Evolutionary conservation across 2,113 vertebrate species (phyloP), one percentile per base, ranked within the genome.

Genomic region (Nerophis ophidion): DNA sequence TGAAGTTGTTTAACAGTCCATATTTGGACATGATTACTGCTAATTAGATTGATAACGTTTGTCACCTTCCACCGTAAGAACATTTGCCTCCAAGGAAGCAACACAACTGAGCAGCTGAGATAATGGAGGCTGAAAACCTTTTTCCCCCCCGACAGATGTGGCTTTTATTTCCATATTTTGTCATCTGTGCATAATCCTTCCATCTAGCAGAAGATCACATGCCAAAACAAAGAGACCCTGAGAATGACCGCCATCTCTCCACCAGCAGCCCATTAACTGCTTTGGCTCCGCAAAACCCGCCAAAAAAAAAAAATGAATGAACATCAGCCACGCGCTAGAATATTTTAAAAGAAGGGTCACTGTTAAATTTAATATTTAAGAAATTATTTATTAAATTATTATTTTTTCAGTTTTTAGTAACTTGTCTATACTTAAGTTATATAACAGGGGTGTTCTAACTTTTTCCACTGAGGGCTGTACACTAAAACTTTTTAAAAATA

Each of bases 101-200:
- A 44, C 35, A 34, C 33, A 65, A 4, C 38, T n/a, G 11, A 56
- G 40, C 16, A 50, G 77, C 14, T 34, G 60, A 48, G 48, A 69
- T 84, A 81, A 83, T 74, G 71, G 71, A 76, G 71, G 63, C 74
- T 76, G 72, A 78, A 56, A 76, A n/a, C n/a, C 77, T 72, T 82
- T 72, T 76, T 9, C 60, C 65, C 26, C 63, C 65, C 66, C 33
- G 86, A 84, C 87, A 89, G 83, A 87, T 86, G 85, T 84, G 68
- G 66, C 70, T 75, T 87, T 87, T 86, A 84, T 84, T 84, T 82
- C 81, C 83, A 80, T 84, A 84, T 81, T 82, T 84, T 66, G 51
- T 44, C 46, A 45, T 77, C 84, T 83, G 78, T 84, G 75, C 77
- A 76, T 87, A 86, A 87, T 87, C 84, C 85, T 75, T 68, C 82